Evolutionary conservation across 2,797 vertebrate species (phyloP).

Genomic region (Clangula hyemalis): DNA sequence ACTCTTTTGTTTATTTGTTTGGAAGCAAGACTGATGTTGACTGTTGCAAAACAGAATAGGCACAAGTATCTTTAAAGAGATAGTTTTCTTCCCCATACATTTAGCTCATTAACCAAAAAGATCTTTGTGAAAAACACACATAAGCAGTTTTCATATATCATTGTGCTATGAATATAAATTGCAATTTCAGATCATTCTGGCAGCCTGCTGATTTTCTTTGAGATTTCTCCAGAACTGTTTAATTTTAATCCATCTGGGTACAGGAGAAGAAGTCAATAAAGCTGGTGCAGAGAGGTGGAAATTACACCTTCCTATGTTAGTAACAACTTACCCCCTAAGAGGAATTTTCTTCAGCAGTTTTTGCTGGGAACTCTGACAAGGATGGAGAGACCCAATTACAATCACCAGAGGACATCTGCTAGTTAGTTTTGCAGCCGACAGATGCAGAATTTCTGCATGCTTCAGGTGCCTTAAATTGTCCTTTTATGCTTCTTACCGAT

Average conservation of each 20-base stretch:
- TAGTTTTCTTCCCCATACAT: neutral
- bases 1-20: neutral
- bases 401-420: constrained; percentile 1
- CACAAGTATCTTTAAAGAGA: neutral
- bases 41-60: neutral
- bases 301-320: neutral
- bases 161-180: constrained; percentile 44
- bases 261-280: neutral
- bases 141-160: constrained; percentile 23
- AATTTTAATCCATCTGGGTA: constrained; percentile 23
- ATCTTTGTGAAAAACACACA: neutral
- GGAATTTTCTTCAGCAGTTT: neutral
- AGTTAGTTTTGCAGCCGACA: neutral
- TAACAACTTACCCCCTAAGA: neutral
- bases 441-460: neutral
- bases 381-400: neutral
- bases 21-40: neutral
- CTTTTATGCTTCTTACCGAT: neutral
- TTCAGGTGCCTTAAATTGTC: neutral
- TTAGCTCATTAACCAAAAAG: constrained; percentile 12
- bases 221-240: constrained; percentile 1
- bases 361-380: neutral
- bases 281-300: neutral
- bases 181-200: constrained; percentile 36
- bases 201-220: constrained; percentile 22